These are phyloP conservation scores for Drosophila murphyi DNA, from an alignment of 1,140 invertebrate genomes.

Conservation along the genomic window DNA sequence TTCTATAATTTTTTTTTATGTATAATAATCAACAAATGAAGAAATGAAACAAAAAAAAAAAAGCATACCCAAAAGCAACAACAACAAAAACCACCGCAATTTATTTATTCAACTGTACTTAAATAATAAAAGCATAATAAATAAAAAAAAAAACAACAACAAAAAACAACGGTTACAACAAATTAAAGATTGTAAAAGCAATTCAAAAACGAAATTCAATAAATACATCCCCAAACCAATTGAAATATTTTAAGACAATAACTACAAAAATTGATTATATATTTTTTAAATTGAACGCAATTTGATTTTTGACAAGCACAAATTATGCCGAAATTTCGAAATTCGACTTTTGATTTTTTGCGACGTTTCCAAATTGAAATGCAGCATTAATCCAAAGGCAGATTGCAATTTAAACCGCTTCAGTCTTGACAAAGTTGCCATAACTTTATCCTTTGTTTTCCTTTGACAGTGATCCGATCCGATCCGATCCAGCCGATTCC, in stretches of 20 bases:
- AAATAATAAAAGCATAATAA: constrained; percentile 24
- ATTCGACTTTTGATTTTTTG: no score
- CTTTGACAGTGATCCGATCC: no score
- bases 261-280: background rate
- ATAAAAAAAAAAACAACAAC: constrained; percentile 12
- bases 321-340: no score
- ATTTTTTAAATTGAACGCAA: background rate
- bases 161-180: constrained; percentile 11
- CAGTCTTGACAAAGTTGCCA: no score
- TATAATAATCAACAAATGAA: constrained; percentile 29
- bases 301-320: no score
- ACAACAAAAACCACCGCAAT: constrained; percentile 70
- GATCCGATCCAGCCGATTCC: no score
- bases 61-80: constrained; percentile 58
- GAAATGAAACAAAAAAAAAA: constrained; percentile 10
- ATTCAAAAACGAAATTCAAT: constrained; percentile 16
- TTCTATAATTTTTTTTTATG: constrained; percentile 46
- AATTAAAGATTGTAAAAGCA: constrained; percentile 24
- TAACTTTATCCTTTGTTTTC: no score
- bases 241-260: constrained; percentile 10
- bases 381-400: no score
- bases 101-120: constrained; percentile 73
- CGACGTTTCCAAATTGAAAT: no score
- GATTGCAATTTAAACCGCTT: no score
- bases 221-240: constrained; percentile 1